Base-by-base conservation (phyloP, 2,888 invertebrate genomes). In the Hipparchia sbordonii region DNA sequence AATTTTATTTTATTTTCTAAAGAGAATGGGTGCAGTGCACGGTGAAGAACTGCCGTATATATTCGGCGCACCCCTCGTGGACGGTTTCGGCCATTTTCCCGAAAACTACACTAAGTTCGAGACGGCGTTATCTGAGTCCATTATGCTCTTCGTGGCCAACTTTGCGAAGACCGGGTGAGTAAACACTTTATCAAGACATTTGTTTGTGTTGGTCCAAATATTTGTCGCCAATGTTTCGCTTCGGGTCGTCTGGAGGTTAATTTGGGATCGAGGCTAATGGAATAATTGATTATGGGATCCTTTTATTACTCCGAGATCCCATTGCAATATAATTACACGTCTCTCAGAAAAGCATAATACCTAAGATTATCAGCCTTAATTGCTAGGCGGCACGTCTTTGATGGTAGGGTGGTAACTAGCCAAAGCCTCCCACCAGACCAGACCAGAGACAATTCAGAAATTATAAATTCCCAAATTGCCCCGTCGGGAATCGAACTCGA, bases 31-130 rank as follows among this genome's bases (percentile, higher is more conserved):
- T 51, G 97, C 98, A 0, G 97, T 98, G 1, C 98, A 98, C 80
- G 98, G 98, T 0, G 98, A 98, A 87, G 98, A 98, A 81, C 91
- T 98, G 76, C 97, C 98, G 0, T 98, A 98, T 85, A 95, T 98
- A 76, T 97, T 98, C 82, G 98, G 98, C 63, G 98, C 98, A 1
- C 98, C 98, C 0, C 91, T 98, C 51, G 97, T 97, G 23, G 97
- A 97, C 78, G 97, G 97, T 0, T 96, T 95, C 88, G 96, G 95
- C 75, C 97, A 97, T 89, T 98, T 98, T 84, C 97, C 97, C 0
- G 96, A 95, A 83, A 98, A 98, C 94, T 98, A 97, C 90, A 97
- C 98, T 7, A 96, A 96, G 89, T 95, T 97, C 6, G 98, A 98
- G 90, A 95, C 97, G 62, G 96, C 97, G 0, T 90, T 98, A 71